A percentile compares a stretch with the other conserved stretches of the same genome.
These are phyloP conservation scores for Triplophysa tibetana DNA, from an alignment of 2,113 vertebrate species.

Conservation along the genomic window DNA sequence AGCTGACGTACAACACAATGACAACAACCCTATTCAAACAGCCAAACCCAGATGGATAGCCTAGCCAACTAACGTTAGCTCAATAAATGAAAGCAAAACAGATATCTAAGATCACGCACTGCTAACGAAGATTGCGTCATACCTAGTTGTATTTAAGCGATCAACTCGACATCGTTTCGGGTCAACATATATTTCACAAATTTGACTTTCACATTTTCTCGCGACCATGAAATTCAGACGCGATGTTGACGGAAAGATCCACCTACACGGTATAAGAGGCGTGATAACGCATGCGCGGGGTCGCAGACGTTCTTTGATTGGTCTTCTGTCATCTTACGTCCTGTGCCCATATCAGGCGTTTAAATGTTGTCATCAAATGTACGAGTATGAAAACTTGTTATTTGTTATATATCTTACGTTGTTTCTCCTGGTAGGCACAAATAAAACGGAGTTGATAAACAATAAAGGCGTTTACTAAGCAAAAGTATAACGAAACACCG, in stretches of 20 bases:
- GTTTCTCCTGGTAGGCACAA: neutral
- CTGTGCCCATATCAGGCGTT: neutral
- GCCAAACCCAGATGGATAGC: conserved; percentile 24
- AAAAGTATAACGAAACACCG: neutral
- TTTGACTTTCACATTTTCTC: conserved; percentile 34
- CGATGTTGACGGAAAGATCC: conserved; percentile 9
- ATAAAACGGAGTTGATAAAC: neutral
- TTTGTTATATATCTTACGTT: neutral
- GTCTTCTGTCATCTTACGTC: neutral
- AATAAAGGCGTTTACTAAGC: neutral
- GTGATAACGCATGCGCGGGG: neutral
- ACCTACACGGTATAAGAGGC: neutral
- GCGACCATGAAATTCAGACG: conserved; percentile 16
- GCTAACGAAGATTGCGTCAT: neutral
- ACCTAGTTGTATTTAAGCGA: neutral
- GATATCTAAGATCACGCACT: neutral
- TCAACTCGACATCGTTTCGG: conserved; percentile 19
- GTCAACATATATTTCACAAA: neutral
- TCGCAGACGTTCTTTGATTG: neutral
- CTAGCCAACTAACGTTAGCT: conserved; percentile 28
- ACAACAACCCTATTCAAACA: conserved; percentile 18
- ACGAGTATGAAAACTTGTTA: neutral
- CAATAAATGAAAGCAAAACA: conserved; percentile 16
- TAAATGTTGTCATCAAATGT: neutral
- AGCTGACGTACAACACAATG: neutral